phyloP scores from a whole-genome alignment of 2,797 vertebrate species.

The Masticophis lateralis region DNA sequence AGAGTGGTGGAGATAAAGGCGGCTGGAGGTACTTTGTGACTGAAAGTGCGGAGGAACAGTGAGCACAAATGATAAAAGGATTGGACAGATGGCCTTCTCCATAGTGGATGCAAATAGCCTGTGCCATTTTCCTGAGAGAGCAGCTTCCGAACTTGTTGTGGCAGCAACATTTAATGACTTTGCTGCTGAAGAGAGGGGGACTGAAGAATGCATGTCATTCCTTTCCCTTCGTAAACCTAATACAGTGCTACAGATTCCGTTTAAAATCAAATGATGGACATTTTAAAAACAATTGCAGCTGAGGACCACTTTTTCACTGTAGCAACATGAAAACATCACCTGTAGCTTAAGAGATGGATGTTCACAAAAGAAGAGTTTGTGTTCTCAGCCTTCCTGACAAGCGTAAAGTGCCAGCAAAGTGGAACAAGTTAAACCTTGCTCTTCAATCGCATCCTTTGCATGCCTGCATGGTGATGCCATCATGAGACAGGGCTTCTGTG shows the following conservation, averaged over 20 bases:
- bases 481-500: not conserved
- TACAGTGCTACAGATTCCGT: not conserved
- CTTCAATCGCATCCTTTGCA: not conserved
- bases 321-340: not conserved
- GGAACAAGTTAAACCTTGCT: not conserved
- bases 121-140: conserved; percentile 15
- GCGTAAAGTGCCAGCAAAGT: not conserved
- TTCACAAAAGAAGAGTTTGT: not conserved
- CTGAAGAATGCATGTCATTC: not conserved
- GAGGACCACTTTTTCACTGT: not conserved
- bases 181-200: not conserved
- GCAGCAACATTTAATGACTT: conserved; percentile 26
- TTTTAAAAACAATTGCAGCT: conserved; percentile 1
- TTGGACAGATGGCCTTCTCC: conserved; percentile 33
- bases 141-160: conserved; percentile 8
- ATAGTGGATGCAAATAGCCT: conserved; percentile 18
- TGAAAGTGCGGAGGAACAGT: not conserved
- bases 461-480: not conserved
- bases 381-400: not conserved
- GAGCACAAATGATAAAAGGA: conserved; percentile 22
- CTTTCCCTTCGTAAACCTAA: not conserved
- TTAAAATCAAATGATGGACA: not conserved
- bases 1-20: not conserved
- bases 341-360: not conserved
- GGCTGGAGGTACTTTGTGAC: not conserved